Evolutionary conservation across 2,888 invertebrate species (phyloP).

Genomic region (Ochropleura leucogaster): DNA sequence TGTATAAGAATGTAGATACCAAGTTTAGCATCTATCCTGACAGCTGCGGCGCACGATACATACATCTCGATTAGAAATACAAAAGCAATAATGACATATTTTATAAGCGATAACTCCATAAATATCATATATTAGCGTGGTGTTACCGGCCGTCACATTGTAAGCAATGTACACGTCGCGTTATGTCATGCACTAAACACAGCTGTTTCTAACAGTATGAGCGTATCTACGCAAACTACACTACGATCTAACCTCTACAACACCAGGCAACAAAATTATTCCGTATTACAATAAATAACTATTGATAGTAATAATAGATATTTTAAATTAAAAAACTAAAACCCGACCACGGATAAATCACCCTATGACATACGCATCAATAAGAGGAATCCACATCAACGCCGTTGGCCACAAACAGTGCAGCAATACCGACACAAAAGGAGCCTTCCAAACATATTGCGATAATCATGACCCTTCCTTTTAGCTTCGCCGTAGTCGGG

Average conservation of each 20-base stretch:
- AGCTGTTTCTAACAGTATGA: conserved; percentile 83
- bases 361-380: conserved; percentile 45
- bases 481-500: conserved; percentile 55
- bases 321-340: conserved; percentile 69
- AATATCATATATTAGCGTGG: conserved; percentile 59
- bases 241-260: conserved; percentile 78
- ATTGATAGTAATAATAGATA: conserved; percentile 78
- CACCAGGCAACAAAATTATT: conserved; percentile 84
- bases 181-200: conserved; percentile 78
- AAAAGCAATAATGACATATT: conserved; percentile 70
- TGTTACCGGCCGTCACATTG: conserved; percentile 58
- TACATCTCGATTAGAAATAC: conserved; percentile 69
- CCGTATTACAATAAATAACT: conserved; percentile 86
- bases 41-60: conserved; percentile 66
- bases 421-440: conserved; percentile 23
- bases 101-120: conserved; percentile 61
- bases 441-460: conserved; percentile 44
- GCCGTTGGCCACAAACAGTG: conserved; percentile 21
- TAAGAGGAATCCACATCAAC: conserved; percentile 27
- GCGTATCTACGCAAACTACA: conserved; percentile 73
- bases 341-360: conserved; percentile 57
- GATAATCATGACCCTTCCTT: conserved; percentile 48
- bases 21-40: conserved; percentile 65
- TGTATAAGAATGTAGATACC: conserved; percentile 68
- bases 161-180: conserved; percentile 72